Conservation (phyloP, 2,797 vertebrate species). For the Stomatorhinus walkeri region DNA sequence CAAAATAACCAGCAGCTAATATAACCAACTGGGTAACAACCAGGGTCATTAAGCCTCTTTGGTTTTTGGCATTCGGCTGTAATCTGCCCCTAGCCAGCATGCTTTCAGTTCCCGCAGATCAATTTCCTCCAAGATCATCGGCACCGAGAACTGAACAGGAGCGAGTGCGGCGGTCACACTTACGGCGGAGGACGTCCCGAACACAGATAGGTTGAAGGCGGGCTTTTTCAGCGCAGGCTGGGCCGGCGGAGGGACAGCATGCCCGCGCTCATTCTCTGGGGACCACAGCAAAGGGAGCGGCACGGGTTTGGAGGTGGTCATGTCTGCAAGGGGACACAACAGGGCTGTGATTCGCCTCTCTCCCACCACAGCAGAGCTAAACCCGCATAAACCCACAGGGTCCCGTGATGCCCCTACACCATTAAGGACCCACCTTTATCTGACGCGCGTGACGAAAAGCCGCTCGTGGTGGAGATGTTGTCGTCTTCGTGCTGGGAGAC, state of each 20-base stretch:
- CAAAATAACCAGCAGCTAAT: background rate
- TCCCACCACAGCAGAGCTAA: background rate
- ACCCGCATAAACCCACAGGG: background rate
- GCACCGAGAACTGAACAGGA: background rate
- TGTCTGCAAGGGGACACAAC: constrained; percentile 62
- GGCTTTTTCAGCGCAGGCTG: constrained; percentile 82
- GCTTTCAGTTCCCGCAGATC: background rate
- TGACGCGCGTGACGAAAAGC: constrained; percentile 95
- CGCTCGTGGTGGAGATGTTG: constrained; percentile 98
- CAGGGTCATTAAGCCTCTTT: background rate
- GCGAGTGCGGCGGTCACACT: constrained; percentile 35
- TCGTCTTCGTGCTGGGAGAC: constrained; percentile 96
- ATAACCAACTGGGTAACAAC: background rate
- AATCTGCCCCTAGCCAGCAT: background rate
- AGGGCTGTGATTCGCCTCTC: background rate
- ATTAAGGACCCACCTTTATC: constrained; percentile 76
- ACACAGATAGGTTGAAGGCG: constrained; percentile 90
- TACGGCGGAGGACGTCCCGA: constrained; percentile 69
- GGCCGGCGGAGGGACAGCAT: constrained; percentile 68
- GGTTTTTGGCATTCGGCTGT: background rate
- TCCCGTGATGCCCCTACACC: background rate
- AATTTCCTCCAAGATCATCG: background rate
- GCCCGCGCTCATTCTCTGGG: constrained; percentile 77
- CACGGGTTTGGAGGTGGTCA: constrained; percentile 77
- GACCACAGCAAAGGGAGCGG: constrained; percentile 84